Evolutionary conservation across 2,113 vertebrate species (phyloP).

Genomic region (Lucifuga dentata): DNA sequence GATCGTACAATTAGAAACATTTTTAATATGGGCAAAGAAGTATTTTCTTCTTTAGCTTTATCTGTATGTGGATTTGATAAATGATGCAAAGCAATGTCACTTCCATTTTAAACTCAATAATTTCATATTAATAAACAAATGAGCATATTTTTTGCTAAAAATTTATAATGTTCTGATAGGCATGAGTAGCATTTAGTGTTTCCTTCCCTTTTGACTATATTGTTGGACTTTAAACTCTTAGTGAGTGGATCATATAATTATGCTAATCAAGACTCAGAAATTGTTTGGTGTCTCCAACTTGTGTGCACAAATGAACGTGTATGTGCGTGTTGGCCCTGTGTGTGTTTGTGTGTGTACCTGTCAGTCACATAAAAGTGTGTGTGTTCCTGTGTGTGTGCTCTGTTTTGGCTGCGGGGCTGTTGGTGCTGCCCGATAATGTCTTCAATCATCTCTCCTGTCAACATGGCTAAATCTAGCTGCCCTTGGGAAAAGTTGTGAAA

Average conservation of each 20-base stretch:
- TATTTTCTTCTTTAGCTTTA: too few species aligned
- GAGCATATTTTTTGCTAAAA: too few species aligned
- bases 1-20: slow-evolving; percentile 48
- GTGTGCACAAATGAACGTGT: neutral
- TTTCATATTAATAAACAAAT: too few species aligned
- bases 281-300: slow-evolving; percentile 40
- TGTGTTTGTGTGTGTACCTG: slow-evolving; percentile 16
- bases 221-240: slow-evolving; percentile 45
- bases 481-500: slow-evolving; percentile 85
- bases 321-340: neutral
- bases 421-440: slow-evolving; percentile 82
- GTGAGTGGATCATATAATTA: slow-evolving; percentile 52
- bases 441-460: slow-evolving; percentile 85
- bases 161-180: neutral
- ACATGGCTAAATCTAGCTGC: slow-evolving; percentile 80
- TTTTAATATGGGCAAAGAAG: slow-evolving; percentile 30
- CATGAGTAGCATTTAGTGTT: neutral
- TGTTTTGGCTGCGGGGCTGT: slow-evolving; percentile 80
- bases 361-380: slow-evolving; percentile 65
- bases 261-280: slow-evolving; percentile 53
- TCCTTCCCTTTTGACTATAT: slow-evolving; percentile 43
- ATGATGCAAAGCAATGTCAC: too few species aligned
- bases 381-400: slow-evolving; percentile 66
- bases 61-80: slow-evolving; percentile 27
- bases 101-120: too few species aligned